phyloP scores from a whole-genome alignment of 2,797 vertebrate genomes.

The Pseudochirops cupreus region DNA sequence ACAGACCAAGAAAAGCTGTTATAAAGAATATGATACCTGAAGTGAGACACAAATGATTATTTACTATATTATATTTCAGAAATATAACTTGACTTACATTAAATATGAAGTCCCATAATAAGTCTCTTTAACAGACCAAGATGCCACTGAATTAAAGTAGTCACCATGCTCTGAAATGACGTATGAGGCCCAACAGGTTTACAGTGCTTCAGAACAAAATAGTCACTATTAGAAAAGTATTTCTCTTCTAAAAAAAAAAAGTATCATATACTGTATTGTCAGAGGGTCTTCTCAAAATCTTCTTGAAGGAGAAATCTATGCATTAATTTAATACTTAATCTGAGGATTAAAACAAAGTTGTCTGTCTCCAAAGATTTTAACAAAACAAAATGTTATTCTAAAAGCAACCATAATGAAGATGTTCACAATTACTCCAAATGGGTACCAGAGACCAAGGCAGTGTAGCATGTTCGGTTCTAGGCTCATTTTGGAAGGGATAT shows the following conservation, averaged over 20 bases:
- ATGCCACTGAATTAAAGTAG: background rate
- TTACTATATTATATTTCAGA: background rate
- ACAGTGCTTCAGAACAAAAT: background rate
- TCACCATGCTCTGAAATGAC: background rate
- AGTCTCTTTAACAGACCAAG: background rate
- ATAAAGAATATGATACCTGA: background rate
- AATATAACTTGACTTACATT: background rate
- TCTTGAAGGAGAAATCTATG: constrained; percentile 37
- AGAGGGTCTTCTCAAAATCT: constrained; percentile 54
- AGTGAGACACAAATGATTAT: background rate
- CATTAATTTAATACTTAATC: background rate
- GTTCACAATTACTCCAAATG: background rate
- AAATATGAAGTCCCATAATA: background rate
- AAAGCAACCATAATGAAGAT: background rate
- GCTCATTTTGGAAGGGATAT: background rate
- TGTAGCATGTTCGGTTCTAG: background rate
- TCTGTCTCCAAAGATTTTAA: background rate
- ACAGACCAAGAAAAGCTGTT: background rate
- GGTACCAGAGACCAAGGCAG: background rate
- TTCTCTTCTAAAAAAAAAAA: background rate
- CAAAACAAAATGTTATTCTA: background rate
- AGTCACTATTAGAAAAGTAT: background rate
- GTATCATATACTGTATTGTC: background rate
- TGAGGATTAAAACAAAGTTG: background rate
- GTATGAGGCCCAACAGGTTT: background rate